These are phyloP conservation scores for Chaetogeoica ovagalla DNA, from an alignment of 2,888 invertebrate species.

Conservation along the genomic window DNA sequence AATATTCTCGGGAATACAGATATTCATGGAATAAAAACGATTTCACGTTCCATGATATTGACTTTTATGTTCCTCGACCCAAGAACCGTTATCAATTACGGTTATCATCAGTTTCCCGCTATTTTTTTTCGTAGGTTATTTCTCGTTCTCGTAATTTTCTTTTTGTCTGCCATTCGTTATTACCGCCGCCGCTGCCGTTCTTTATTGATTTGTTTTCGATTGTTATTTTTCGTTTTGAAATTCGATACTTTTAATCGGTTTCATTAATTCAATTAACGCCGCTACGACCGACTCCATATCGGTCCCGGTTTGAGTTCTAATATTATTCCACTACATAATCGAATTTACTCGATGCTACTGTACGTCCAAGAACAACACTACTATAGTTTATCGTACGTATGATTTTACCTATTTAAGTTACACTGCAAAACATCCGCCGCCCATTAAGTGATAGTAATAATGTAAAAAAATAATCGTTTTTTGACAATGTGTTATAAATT, in stretches of 20 bases:
- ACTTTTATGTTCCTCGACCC: not conserved
- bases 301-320: not conserved
- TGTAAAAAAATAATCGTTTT: not conserved
- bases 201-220: not conserved
- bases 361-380: not conserved
- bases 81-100: not conserved
- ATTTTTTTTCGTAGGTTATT: slow-evolving; percentile 26
- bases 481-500: not conserved
- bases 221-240: slow-evolving; percentile 13
- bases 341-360: no score
- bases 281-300: not conserved
- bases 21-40: not conserved
- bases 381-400: not conserved
- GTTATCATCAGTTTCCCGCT: slow-evolving; percentile 41
- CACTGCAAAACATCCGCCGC: not conserved
- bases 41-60: not conserved
- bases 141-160: not conserved
- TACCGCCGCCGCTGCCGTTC: not conserved
- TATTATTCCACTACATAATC: not conserved
- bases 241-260: slow-evolving; percentile 33
- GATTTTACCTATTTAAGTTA: not conserved
- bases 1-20: not conserved
- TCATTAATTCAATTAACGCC: slow-evolving; percentile 14
- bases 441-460: no score
- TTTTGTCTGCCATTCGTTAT: not conserved